A percentile compares a stretch with the other conserved stretches of the same genome.
phyloP scores from a whole-genome alignment of 2,888 invertebrate genomes.

The Cinara cedri region DNA sequence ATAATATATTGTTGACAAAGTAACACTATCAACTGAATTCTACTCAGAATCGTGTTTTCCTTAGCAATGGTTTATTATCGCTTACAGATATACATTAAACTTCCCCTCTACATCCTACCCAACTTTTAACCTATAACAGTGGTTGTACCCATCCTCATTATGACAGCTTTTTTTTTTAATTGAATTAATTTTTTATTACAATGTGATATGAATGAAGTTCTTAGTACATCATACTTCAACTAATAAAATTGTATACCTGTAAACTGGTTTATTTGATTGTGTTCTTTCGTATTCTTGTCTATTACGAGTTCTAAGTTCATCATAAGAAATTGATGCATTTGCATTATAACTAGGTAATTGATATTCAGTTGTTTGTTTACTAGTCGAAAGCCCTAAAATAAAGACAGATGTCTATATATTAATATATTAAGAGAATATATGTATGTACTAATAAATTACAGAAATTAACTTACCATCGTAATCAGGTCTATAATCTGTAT shows the following conservation, averaged over 20 bases:
- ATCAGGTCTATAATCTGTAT: conserved; percentile 68
- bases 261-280: conserved; percentile 61
- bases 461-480: conserved; percentile 65
- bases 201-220: background rate
- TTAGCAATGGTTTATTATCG: too few species aligned
- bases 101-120: too few species aligned
- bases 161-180: too few species aligned
- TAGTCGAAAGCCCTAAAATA: conserved; percentile 9
- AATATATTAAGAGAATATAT: too few species aligned
- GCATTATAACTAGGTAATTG: conserved; percentile 65
- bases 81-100: too few species aligned
- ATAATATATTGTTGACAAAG: too few species aligned
- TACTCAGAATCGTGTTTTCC: too few species aligned
- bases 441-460: conserved; percentile 10
- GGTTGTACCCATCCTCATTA: too few species aligned
- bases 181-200: background rate
- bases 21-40: too few species aligned
- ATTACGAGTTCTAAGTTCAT: conserved; percentile 75
- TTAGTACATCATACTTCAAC: too few species aligned
- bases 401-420: background rate
- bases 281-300: conserved; percentile 69
- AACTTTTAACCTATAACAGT: too few species aligned
- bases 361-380: conserved; percentile 34
- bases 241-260: conserved; percentile 64
- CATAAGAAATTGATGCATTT: conserved; percentile 68